Evolutionary conservation across 2,888 invertebrate species (phyloP).

Genomic region (Blastobasis lacticolella): DNA sequence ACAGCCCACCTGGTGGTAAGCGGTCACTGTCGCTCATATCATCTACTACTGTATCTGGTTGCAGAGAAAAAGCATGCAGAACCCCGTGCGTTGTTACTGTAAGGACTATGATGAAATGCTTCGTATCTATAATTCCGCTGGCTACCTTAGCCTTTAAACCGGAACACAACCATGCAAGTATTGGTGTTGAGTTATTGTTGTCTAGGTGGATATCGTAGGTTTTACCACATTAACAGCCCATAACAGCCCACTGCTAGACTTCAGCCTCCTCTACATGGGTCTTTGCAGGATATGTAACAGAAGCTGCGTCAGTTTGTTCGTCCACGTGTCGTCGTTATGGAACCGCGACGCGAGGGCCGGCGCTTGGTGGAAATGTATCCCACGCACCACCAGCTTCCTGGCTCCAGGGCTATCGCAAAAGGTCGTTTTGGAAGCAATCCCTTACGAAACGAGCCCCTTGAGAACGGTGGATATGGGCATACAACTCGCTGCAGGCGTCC

Average conservation of each 20-base stretch:
- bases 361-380: conserved; percentile 42
- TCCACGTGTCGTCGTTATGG: conserved; percentile 44
- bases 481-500: conserved; percentile 42
- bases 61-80: no score
- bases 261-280: no score
- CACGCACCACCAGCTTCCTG: conserved; percentile 40
- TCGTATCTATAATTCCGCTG: no score
- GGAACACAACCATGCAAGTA: no score
- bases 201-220: no score
- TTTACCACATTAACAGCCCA: neutral
- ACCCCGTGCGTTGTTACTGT: no score
- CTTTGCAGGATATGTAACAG: conserved; percentile 42
- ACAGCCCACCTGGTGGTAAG: no score
- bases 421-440: conserved; percentile 34
- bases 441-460: conserved; percentile 28
- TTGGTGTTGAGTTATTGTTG: no score
- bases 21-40: no score
- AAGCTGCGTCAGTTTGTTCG: conserved; percentile 33
- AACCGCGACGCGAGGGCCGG: conserved; percentile 36
- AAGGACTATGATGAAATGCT: no score
- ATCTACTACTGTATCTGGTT: no score
- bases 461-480: conserved; percentile 25
- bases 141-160: no score
- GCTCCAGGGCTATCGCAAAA: conserved; percentile 40
- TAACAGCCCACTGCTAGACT: neutral